Base-by-base conservation (phyloP, 1,140 invertebrate species). In the Ceratitis capitata region DNA sequence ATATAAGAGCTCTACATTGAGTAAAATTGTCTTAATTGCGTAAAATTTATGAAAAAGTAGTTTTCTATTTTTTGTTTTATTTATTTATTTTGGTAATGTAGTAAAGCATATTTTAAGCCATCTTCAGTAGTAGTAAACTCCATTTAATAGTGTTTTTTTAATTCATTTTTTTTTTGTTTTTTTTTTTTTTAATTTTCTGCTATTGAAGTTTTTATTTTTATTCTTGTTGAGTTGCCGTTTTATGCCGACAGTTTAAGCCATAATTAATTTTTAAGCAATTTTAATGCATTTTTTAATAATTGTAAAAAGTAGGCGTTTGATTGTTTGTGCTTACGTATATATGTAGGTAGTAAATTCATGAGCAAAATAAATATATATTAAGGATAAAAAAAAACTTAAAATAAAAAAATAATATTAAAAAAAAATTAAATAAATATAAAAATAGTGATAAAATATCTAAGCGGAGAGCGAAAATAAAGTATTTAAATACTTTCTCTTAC, bases 21-120 rank as follows among this genome's bases (percentile, higher is more conserved):
- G 16, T 16, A 69, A 69, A 69, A 9, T 61, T 69, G 14, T 35
- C 32, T 35, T 69, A 16, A 29, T 35, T 45, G n/a, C 19, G 1
- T 39, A 69, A n/a, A n/a, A 10, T 32, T 78, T 51, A 87, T 89
- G 89, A 91, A 90, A 89, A 88, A 88, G 88, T 89, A 86, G 89
- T 87, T 87, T 87, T 90, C 89, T 89, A 88, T 89, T 84, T 86
- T n/a, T 53, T 19, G 19, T 53, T 23, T n/a, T n/a, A n/a, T n/a
- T n/a, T n/a, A n/a, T n/a, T n/a, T n/a, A n/a, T n/a, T n/a, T n/a
- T n/a, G 86, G 89, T 87, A 91, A 91, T 91, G 90, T 91, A 91
- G 90, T 91, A 91, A 91, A 91, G 90, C 90, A 91, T 91, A 91
- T 91, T 91, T 91, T 91, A 91, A 91, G 90, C 90, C 90, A 91